phyloP scores from a whole-genome alignment of 2,113 vertebrate genomes.

The Elaphurus davidianus region DNA sequence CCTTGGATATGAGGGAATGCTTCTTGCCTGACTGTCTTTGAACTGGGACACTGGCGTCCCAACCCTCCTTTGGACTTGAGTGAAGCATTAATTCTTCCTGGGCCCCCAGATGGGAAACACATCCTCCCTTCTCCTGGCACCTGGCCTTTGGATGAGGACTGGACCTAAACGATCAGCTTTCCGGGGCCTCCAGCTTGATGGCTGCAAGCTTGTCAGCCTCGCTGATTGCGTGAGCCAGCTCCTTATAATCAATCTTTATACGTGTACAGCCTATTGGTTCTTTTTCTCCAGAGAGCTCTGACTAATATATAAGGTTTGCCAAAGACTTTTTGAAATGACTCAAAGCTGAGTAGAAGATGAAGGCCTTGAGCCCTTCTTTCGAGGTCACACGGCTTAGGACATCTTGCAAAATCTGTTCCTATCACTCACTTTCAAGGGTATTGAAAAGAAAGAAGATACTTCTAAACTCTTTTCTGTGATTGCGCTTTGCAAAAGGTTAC shows the following conservation, averaged over 20 bases:
- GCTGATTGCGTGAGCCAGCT: fast-evolving
- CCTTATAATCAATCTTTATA: fast-evolving
- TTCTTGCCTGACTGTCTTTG: background rate
- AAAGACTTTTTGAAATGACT: background rate
- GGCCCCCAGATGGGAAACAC: fast-evolving
- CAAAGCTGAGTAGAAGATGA: background rate
- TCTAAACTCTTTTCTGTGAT: background rate
- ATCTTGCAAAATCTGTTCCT: background rate
- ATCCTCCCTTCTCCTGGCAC: fast-evolving
- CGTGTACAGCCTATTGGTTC: fast-evolving
- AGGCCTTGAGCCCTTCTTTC: background rate
- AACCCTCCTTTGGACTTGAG: background rate
- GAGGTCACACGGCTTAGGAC: background rate
- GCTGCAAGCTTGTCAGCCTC: background rate
- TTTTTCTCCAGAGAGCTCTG: background rate
- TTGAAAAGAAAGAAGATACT: background rate
- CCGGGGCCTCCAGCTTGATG: fast-evolving
- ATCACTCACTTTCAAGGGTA: background rate
- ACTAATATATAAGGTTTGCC: background rate
- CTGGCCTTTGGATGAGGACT: background rate
- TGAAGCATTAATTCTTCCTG: fast-evolving
- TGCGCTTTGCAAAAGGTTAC: background rate
- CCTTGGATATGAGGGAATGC: fast-evolving
- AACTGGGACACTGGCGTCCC: fast-evolving
- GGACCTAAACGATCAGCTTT: fast-evolving